phyloP scores from a whole-genome alignment of 2,888 invertebrate genomes.

The Hoplodrina ambigua region DNA sequence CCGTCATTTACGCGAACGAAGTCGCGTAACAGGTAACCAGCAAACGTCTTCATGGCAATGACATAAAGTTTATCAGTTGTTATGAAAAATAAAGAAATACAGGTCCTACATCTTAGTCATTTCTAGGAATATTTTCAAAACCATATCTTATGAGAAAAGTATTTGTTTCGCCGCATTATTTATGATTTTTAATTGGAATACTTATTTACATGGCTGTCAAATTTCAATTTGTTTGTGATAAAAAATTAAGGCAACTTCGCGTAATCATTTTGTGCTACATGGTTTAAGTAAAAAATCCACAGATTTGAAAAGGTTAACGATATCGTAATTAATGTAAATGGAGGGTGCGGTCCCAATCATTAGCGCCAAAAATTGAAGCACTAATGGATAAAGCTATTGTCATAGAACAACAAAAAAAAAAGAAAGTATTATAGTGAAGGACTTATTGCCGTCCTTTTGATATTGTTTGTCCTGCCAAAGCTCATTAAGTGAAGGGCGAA shows the following conservation, averaged over 20 bases:
- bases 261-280: background rate
- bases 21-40: no score
- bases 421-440: constrained; percentile 13
- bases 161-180: background rate
- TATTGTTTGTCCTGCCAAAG: constrained; percentile 43
- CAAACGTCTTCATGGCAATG: constrained; percentile 2
- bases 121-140: background rate
- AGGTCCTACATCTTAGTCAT: background rate
- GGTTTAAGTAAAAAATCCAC: constrained; percentile 1
- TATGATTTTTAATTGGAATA: constrained; percentile 6
- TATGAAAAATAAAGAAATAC: background rate
- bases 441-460: constrained; percentile 37
- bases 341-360: background rate
- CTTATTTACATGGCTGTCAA: background rate
- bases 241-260: background rate
- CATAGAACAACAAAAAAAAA: constrained; percentile 6
- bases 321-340: constrained; percentile 34
- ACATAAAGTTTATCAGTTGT: background rate
- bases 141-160: background rate
- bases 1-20: no score
- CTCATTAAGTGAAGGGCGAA: constrained; percentile 47
- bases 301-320: constrained; percentile 23
- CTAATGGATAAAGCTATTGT: constrained; percentile 11
- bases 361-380: constrained; percentile 3
- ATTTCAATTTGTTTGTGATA: background rate